These are phyloP conservation scores for Antechinus flavipes DNA, from an alignment of 2,113 vertebrate species.

Conservation along the genomic window DNA sequence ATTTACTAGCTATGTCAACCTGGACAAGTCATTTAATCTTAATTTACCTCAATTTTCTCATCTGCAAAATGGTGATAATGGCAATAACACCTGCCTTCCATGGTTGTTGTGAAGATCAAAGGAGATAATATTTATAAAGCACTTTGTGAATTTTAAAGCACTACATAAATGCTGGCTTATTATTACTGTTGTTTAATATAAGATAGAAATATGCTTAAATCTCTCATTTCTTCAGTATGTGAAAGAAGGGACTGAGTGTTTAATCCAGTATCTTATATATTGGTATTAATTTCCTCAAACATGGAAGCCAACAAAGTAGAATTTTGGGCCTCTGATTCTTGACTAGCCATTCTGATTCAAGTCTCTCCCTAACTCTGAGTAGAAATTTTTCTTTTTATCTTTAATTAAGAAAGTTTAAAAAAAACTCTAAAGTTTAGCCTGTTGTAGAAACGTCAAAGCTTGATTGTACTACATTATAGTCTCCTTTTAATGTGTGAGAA, in stretches of 20 bases:
- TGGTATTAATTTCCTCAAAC: background rate
- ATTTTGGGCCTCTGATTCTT: background rate
- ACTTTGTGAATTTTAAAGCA: background rate
- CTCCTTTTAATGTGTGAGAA: background rate
- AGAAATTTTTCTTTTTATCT: background rate
- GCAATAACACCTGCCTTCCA: background rate
- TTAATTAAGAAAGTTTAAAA: background rate
- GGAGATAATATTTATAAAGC: background rate
- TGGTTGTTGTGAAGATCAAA: background rate
- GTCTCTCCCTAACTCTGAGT: background rate
- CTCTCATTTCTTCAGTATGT: constrained; percentile 25
- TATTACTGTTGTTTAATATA: background rate
- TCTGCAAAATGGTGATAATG: background rate
- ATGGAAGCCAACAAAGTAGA: background rate
- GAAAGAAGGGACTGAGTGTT: constrained; percentile 38
- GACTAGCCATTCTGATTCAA: background rate
- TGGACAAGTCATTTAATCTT: no score
- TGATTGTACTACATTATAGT: background rate
- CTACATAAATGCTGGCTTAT: background rate
- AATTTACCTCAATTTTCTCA: no score
- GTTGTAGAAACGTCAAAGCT: background rate
- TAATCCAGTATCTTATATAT: background rate
- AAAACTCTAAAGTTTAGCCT: background rate
- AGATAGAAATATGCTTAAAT: background rate
- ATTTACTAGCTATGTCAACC: no score